These are phyloP conservation scores for Poeciliopsis paucimaculata DNA, from an alignment of 2,797 vertebrate genomes.

Conservation along the genomic window DNA sequence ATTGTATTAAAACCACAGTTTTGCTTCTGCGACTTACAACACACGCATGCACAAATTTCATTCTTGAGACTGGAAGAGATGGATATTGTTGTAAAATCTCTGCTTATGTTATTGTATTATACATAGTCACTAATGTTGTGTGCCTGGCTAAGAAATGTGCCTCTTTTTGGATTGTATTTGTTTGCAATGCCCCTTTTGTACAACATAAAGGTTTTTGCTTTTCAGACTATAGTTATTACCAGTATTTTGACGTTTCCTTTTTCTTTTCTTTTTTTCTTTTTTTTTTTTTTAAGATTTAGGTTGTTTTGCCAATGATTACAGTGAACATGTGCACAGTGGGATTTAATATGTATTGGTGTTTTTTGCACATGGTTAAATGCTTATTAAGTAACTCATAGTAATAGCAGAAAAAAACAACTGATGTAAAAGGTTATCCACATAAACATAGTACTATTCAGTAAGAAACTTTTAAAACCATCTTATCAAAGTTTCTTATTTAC, in stretches of 20 bases:
- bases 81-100: slow-evolving; percentile 56
- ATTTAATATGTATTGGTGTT: slow-evolving; percentile 27
- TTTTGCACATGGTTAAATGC: slow-evolving; percentile 14
- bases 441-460: slow-evolving; percentile 7
- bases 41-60: slow-evolving; percentile 22
- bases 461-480: slow-evolving; percentile 4
- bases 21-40: slow-evolving; percentile 11
- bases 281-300: slow-evolving; percentile 2
- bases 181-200: slow-evolving; percentile 17
- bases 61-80: slow-evolving; percentile 56
- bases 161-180: slow-evolving; percentile 40
- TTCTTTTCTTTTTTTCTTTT: not conserved
- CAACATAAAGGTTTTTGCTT: slow-evolving; percentile 16
- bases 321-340: not conserved
- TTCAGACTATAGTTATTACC: slow-evolving; percentile 10
- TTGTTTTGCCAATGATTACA: slow-evolving; percentile 20
- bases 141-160: slow-evolving; percentile 54
- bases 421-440: slow-evolving; percentile 2
- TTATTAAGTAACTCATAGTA: slow-evolving; percentile 6
- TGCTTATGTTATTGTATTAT: slow-evolving; percentile 57
- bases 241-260: slow-evolving; percentile 20
- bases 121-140: slow-evolving; percentile 50
- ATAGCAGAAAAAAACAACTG: slow-evolving; percentile 7
- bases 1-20: slow-evolving; percentile 22
- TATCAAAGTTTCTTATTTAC: slow-evolving; percentile 2